Evolutionary conservation across 2,888 invertebrate species (phyloP).

Genomic region (Epinotia nisella): DNA sequence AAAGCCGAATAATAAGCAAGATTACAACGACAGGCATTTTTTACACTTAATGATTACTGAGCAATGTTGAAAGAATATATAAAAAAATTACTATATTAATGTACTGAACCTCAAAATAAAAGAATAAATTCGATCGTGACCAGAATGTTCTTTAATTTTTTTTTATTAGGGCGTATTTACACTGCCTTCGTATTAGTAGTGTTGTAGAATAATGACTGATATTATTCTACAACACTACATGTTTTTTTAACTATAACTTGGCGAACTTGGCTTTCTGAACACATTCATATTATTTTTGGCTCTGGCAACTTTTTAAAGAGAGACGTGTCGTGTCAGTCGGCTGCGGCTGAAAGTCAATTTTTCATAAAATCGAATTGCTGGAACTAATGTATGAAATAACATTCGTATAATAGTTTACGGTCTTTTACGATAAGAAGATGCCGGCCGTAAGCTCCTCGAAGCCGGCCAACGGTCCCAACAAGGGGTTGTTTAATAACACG

Average conservation of each 20-base stretch:
- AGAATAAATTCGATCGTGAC: neutral
- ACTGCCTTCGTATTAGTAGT: conserved; percentile 4
- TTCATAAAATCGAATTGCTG: conserved; percentile 72
- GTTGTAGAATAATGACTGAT: too few relatives aligned
- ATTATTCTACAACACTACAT: too few relatives aligned
- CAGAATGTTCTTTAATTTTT: neutral
- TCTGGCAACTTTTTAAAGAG: conserved; percentile 68
- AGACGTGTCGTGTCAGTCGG: conserved; percentile 81
- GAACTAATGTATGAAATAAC: conserved; percentile 79
- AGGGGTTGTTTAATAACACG: conserved; percentile 74
- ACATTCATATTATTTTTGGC: conserved; percentile 46
- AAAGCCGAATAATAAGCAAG: too few relatives aligned
- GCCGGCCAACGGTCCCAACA: conserved; percentile 65
- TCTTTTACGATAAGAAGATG: conserved; percentile 74
- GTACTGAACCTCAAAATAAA: neutral
- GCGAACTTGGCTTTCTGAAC: conserved; percentile 31
- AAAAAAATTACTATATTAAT: too few relatives aligned
- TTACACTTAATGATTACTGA: neutral
- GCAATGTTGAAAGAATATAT: neutral
- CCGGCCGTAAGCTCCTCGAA: conserved; percentile 67
- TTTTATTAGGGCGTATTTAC: neutral
- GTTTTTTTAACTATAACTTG: neutral
- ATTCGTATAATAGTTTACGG: conserved; percentile 62
- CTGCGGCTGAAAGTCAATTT: conserved; percentile 75
- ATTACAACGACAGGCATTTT: too few relatives aligned